Percentiles rank a stretch among this genome's conserved stretches.
These are phyloP conservation scores for Papilio elwesi DNA, from an alignment of 2,888 invertebrate genomes.

Conservation along the genomic window DNA sequence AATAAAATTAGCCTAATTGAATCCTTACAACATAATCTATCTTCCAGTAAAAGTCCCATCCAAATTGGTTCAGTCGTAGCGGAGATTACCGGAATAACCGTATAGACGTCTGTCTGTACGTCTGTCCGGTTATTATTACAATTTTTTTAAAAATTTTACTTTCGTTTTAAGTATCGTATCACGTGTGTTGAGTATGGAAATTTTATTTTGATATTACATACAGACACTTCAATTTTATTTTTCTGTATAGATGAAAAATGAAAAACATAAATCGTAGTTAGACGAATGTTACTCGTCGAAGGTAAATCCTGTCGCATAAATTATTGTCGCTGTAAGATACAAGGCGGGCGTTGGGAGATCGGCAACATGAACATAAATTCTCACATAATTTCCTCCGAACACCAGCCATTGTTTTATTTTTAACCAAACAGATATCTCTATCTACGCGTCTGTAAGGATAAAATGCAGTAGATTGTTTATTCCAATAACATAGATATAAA, in stretches of 20 bases:
- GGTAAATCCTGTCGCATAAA: neutral
- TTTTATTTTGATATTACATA: no score
- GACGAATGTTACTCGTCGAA: neutral
- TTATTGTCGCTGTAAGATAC: neutral
- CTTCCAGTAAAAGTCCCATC: no score
- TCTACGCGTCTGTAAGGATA: neutral
- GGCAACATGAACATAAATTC: constrained; percentile 1
- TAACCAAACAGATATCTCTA: neutral
- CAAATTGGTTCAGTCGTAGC: no score
- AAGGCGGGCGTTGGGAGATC: neutral
- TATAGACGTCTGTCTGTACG: no score
- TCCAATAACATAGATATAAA: neutral
- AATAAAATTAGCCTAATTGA: no score
- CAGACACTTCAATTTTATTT: no score
- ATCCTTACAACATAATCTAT: no score
- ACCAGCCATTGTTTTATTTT: neutral
- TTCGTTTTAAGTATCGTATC: no score
- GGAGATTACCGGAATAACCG: no score
- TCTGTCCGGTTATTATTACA: no score
- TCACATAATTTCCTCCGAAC: neutral
- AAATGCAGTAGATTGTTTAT: neutral
- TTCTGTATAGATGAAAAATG: neutral
- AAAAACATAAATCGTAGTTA: neutral
- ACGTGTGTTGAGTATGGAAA: no score
- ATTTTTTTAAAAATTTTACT: no score